These are phyloP conservation scores for Platygyra sinensis DNA, from an alignment of 64 coral and sea anemone species.

Conservation along the genomic window DNA sequence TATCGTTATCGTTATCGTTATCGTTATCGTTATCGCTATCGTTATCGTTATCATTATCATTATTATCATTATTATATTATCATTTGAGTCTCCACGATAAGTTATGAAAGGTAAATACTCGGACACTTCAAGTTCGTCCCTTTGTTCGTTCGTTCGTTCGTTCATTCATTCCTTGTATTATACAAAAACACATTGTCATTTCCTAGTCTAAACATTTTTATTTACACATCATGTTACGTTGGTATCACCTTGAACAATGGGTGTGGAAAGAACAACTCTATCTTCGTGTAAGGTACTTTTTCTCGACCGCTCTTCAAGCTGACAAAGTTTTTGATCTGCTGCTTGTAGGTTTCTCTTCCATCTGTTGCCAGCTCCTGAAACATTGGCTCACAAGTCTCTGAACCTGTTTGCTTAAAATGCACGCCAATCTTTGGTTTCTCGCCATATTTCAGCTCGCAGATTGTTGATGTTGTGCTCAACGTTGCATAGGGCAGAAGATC, in stretches of 20 bases:
- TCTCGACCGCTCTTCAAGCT: neutral
- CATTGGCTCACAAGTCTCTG: neutral
- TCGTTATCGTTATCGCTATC: too few species aligned
- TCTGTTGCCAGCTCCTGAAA: neutral
- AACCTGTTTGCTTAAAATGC: neutral
- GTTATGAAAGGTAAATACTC: too few species aligned
- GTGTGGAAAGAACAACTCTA: slow-evolving; percentile 47
- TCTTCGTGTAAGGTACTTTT: slow-evolving; percentile 24
- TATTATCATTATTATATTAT: too few species aligned
- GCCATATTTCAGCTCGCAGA: slow-evolving; percentile 11
- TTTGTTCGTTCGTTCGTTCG: too few species aligned
- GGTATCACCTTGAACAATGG: slow-evolving; percentile 25
- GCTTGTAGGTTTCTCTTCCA: neutral
- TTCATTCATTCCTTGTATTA: too few species aligned
- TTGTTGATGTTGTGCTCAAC: slow-evolving; percentile 5
- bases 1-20: too few species aligned
- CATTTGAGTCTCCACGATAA: too few species aligned
- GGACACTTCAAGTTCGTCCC: too few species aligned
- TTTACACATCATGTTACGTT: too few species aligned
- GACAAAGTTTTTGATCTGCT: slow-evolving; percentile 1
- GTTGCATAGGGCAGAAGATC: neutral
- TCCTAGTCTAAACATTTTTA: too few species aligned
- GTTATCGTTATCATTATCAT: too few species aligned
- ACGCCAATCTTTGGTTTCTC: neutral
- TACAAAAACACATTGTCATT: too few species aligned